Evolutionary conservation across 1,140 invertebrate species (phyloP), one percentile per base, ranked within the genome.

Genomic region (Papilio polyxenes): DNA sequence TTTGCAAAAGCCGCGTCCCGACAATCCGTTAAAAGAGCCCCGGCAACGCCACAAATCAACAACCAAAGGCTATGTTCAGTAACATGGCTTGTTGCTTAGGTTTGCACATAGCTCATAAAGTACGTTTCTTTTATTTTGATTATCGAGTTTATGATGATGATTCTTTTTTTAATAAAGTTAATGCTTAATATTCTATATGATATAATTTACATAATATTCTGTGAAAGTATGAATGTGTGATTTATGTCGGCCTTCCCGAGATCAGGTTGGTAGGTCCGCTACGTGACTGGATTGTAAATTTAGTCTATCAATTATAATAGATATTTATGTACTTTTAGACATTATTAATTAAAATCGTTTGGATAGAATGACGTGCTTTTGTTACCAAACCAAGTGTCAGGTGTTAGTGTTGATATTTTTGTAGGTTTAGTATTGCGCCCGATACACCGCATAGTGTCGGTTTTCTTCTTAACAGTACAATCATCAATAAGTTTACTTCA

Each of bases 21-120:
- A 81, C 87, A 85, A 85, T 83, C 83, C 85, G 86, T 88, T 87
- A 89, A 86, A 89, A 89, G 89, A 91, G 87, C 89, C 86, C 84
- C 88, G 89, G 89, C 87, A 88, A 84, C 88, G 82, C 87, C 86
- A 91, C 88, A 91, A 90, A 90, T 91, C 88, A 91, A 89, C 88
- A 81, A 65, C 77, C 77, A 72, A 83, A 77, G 75, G 48, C 49
- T 49, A 37, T 40, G 65, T 15, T 23, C 23, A 69, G 62, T 37
- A 37, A 37, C 65, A 11, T 40, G 65, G 31, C 23, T 31, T 65
- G 10, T 31, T 31, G 23, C 31, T 13, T 69, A 40, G 23, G 23
- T 23, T 37, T 37, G 3, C 9, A 31, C 15, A 31, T 31, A 65
- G 15, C 56, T 6, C 59, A 23, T 51, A 31, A 10, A 65, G 11